Evolutionary conservation across 1,140 invertebrate species (phyloP).

Genomic region (Thaumatotibia leucotreta): DNA sequence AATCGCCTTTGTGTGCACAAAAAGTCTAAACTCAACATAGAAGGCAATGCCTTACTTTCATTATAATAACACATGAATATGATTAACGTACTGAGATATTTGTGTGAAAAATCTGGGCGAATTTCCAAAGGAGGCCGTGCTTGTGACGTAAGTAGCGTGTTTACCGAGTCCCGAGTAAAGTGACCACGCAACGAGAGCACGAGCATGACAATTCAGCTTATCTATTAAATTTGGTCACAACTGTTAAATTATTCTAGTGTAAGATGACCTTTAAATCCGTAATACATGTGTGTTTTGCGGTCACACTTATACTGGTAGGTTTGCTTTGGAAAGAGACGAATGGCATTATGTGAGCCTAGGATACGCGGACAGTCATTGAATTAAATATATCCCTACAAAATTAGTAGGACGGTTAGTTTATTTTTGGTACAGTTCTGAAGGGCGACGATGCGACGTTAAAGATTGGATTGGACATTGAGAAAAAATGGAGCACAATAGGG

Average conservation of each 20-base stretch:
- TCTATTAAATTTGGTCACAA: background rate
- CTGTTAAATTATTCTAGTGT: background rate
- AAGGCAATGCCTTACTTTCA: constrained; percentile 12
- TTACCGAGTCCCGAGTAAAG: constrained; percentile 1
- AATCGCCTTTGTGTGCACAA: background rate
- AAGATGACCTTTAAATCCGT: background rate
- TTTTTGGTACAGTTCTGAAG: constrained; percentile 1
- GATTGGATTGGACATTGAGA: background rate
- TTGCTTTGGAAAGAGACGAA: background rate
- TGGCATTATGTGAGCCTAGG: background rate
- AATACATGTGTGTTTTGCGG: background rate
- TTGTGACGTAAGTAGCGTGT: constrained; percentile 18
- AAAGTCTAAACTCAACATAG: background rate
- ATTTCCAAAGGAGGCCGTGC: constrained; percentile 31
- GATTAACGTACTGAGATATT: constrained; percentile 9
- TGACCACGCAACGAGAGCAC: background rate
- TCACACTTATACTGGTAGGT: background rate
- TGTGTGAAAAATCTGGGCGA: constrained; percentile 29
- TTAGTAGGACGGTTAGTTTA: background rate
- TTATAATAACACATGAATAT: constrained; percentile 13
- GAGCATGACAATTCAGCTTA: background rate
- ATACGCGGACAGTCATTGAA: background rate
- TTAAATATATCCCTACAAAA: constrained; percentile 6
- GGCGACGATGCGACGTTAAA: background rate
- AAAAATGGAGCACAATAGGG: no score